phyloP scores from a whole-genome alignment of 2,113 vertebrate genomes.

The Eolophus roseicapilla region DNA sequence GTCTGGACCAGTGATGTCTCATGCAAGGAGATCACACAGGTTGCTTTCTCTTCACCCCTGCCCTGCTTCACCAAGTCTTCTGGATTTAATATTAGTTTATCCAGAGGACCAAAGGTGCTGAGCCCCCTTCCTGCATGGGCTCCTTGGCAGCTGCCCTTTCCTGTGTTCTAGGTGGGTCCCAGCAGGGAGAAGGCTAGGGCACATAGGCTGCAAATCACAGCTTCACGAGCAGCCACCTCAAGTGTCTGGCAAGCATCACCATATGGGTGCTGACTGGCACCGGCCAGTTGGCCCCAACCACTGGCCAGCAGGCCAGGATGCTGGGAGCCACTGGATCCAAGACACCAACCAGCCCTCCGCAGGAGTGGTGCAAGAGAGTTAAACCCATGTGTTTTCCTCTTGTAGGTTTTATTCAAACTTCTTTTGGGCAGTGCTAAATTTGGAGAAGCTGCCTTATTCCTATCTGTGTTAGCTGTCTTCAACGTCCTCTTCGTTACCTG shows the following conservation, averaged over 20 bases:
- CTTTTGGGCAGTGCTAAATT: conserved; percentile 95
- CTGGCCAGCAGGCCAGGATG: rapidly evolving
- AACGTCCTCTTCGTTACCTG: conserved; percentile 91
- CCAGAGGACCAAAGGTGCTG: background rate
- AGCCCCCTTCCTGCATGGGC: background rate
- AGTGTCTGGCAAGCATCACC: rapidly evolving
- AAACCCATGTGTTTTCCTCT: conserved; percentile 11
- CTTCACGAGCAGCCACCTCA: rapidly evolving
- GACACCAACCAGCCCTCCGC: background rate
- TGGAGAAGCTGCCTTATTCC: conserved; percentile 93
- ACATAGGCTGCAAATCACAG: background rate
- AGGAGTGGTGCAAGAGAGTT: background rate
- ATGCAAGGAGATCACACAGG: rapidly evolving
- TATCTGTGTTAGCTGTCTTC: conserved; percentile 89
- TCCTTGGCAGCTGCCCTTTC: background rate
- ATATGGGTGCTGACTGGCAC: background rate
- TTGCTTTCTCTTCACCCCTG: background rate
- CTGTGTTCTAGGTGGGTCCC: background rate
- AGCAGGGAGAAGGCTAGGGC: background rate
- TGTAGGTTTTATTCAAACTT: conserved; percentile 95
- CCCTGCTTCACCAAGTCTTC: background rate
- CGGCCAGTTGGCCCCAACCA: background rate
- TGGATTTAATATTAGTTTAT: background rate
- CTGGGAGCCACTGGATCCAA: background rate
- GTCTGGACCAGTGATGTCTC: background rate